Percentiles rank a stretch among this genome's conserved stretches.
These are phyloP conservation scores for Trididemnum clinides DNA, from an alignment of 23 tunicate species.

Conservation along the genomic window DNA sequence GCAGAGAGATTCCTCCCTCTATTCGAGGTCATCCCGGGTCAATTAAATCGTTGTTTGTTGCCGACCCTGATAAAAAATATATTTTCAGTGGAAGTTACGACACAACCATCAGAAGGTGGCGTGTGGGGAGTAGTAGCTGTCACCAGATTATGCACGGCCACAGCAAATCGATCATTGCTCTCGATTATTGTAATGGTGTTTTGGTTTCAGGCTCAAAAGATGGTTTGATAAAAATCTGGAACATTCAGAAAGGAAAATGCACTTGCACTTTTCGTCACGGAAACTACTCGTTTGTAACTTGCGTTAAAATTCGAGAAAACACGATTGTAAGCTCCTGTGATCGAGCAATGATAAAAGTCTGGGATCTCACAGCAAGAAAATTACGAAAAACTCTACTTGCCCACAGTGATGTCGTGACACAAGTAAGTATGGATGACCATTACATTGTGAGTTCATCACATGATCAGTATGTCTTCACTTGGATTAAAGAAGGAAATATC, in stretches of 20 bases:
- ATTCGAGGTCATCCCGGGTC: slow-evolving; percentile 72
- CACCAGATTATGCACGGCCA: slow-evolving; percentile 78
- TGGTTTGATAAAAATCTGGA: slow-evolving; percentile 66
- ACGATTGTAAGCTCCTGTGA: slow-evolving; percentile 62
- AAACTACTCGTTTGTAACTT: slow-evolving; percentile 48
- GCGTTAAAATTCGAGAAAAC: slow-evolving; percentile 32
- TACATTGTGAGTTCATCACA: slow-evolving; percentile 66
- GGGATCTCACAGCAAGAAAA: slow-evolving; percentile 52
- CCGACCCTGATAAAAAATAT: slow-evolving; percentile 12
- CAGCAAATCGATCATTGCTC: slow-evolving; percentile 39
- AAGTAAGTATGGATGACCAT: slow-evolving; percentile 49
- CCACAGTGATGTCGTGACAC: slow-evolving; percentile 28
- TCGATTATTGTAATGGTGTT: slow-evolving; percentile 39
- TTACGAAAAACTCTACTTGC: slow-evolving; percentile 12
- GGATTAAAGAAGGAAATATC: slow-evolving; percentile 45
- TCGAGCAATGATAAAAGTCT: slow-evolving; percentile 60
- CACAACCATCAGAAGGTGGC: slow-evolving; percentile 60
- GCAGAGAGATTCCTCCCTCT: slow-evolving; percentile 25
- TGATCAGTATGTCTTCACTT: slow-evolving; percentile 62
- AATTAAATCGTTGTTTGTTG: slow-evolving; percentile 59
- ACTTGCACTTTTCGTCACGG: slow-evolving; percentile 68
- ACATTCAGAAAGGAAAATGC: slow-evolving; percentile 43
- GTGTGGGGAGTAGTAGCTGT: slow-evolving; percentile 50
- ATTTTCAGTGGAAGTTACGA: slow-evolving; percentile 87
- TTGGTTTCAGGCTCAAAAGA: slow-evolving; percentile 77